These are phyloP conservation scores for Baccha elongata DNA, from an alignment of 2,888 invertebrate genomes.

Conservation along the genomic window DNA sequence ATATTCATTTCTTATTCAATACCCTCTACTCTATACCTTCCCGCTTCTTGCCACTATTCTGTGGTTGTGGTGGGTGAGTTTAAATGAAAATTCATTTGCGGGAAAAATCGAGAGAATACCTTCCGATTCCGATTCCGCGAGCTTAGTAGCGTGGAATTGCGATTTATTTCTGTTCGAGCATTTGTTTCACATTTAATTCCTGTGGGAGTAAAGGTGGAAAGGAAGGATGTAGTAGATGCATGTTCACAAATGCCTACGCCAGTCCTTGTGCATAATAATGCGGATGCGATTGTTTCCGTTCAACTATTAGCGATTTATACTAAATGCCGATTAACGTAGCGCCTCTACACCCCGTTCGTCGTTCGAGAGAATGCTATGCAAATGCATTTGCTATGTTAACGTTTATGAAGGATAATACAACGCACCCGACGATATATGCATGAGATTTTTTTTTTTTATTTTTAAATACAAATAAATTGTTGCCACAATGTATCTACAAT, in stretches of 20 bases:
- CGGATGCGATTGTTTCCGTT: conserved; percentile 68
- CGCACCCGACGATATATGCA: neutral
- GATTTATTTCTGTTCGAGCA: conserved; percentile 58
- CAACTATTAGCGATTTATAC: conserved; percentile 72
- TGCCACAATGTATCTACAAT: neutral
- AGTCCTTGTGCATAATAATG: conserved; percentile 63
- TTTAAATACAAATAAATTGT: neutral
- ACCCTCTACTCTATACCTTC: neutral
- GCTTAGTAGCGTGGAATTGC: conserved; percentile 40
- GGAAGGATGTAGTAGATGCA: conserved; percentile 8
- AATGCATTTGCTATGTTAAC: conserved; percentile 19
- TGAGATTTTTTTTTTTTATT: conserved; percentile 12
- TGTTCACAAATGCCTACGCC: conserved; percentile 17
- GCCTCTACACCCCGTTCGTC: neutral
- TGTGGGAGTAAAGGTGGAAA: conserved; percentile 9
- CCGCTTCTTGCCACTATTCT: conserved; percentile 26
- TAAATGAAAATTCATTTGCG: conserved; percentile 72
- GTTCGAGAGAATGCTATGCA: conserved; percentile 25
- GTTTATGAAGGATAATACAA: conserved; percentile 3
- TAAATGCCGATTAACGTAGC: conserved; percentile 69
- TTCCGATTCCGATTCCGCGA: conserved; percentile 14
- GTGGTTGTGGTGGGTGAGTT: conserved; percentile 65
- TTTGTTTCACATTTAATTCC: conserved; percentile 71
- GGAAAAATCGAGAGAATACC: conserved; percentile 56
- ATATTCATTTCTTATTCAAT: conserved; percentile 62